A percentile compares a stretch with the other conserved stretches of the same genome.
Evolutionary conservation across 2,797 vertebrate species (phyloP).

Genomic region (Rhabdomys pumilio): DNA sequence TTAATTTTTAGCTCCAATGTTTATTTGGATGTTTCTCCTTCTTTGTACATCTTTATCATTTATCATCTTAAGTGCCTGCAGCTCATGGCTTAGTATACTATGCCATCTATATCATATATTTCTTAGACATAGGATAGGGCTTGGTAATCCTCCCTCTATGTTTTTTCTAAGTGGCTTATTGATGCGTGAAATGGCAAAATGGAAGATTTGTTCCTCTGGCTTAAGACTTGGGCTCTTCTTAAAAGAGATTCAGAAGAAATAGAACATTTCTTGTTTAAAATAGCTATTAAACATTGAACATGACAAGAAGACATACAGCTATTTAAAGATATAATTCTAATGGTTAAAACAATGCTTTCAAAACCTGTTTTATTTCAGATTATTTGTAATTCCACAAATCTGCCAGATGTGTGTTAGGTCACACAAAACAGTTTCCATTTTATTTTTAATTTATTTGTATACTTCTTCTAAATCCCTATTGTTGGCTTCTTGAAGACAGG

Average conservation of each 20-base stretch:
- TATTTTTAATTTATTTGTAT: background rate
- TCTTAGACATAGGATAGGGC: background rate
- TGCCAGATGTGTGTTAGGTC: background rate
- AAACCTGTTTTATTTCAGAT: background rate
- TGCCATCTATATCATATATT: constrained; percentile 9
- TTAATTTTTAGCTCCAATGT: constrained; percentile 1
- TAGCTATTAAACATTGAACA: background rate
- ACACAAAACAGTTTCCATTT: background rate
- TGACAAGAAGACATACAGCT: background rate
- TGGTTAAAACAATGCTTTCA: background rate
- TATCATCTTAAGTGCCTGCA: constrained; percentile 2
- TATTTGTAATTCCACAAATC: background rate
- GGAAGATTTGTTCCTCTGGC: constrained; percentile 42
- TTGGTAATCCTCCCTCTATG: constrained; percentile 3
- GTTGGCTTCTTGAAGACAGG: constrained; percentile 32
- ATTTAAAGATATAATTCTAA: background rate
- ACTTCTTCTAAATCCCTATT: background rate
- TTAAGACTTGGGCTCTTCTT: constrained; percentile 29
- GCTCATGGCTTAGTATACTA: background rate
- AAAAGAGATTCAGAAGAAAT: constrained; percentile 47
- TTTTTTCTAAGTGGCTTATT: constrained; percentile 41
- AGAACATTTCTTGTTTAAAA: constrained; percentile 2
- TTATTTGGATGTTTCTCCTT: constrained; percentile 3
- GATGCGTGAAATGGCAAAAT: constrained; percentile 52
- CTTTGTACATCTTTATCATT: background rate